Evolutionary conservation across 2,888 invertebrate genomes (phyloP).

Genomic region (Papilio elwesi): DNA sequence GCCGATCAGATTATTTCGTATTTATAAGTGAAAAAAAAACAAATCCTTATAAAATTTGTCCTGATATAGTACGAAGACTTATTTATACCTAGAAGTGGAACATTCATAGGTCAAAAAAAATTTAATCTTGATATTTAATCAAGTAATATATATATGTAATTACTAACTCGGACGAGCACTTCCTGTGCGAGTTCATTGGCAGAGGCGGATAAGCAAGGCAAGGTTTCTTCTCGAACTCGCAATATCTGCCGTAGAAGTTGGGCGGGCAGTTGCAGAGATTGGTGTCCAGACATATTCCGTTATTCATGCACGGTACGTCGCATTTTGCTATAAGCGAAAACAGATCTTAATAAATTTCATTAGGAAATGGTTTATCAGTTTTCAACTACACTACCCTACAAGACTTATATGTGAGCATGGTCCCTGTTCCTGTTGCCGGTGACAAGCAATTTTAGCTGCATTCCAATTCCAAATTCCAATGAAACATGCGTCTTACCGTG

Average conservation of each 20-base stretch:
- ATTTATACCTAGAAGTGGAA: too few relatives aligned
- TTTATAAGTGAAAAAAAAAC: too few relatives aligned
- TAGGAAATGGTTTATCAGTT: constrained; percentile 14
- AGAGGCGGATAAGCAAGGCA: constrained; percentile 87
- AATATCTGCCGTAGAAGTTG: constrained; percentile 88
- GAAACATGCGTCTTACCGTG: too few relatives aligned
- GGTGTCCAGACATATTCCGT: constrained; percentile 90
- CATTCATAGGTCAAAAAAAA: too few relatives aligned
- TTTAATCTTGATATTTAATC: neutral
- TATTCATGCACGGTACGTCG: constrained; percentile 89
- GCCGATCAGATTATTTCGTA: too few relatives aligned
- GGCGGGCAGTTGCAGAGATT: constrained; percentile 90
- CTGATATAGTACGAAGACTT: too few relatives aligned
- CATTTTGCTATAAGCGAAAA: constrained; percentile 86
- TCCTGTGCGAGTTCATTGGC: constrained; percentile 86
- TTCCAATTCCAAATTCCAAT: too few relatives aligned
- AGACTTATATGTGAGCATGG: neutral
- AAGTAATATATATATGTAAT: constrained; percentile 2
- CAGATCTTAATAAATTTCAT: constrained; percentile 7
- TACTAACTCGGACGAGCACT: constrained; percentile 87
- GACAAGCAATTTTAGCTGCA: too few relatives aligned
- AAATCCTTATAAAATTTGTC: too few relatives aligned
- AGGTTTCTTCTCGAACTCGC: constrained; percentile 89
- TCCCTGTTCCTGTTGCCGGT: too few relatives aligned
- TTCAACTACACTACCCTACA: neutral